Evolutionary conservation across 2,797 vertebrate genomes (phyloP).

Genomic region (Dromococcyx pavoninus): DNA sequence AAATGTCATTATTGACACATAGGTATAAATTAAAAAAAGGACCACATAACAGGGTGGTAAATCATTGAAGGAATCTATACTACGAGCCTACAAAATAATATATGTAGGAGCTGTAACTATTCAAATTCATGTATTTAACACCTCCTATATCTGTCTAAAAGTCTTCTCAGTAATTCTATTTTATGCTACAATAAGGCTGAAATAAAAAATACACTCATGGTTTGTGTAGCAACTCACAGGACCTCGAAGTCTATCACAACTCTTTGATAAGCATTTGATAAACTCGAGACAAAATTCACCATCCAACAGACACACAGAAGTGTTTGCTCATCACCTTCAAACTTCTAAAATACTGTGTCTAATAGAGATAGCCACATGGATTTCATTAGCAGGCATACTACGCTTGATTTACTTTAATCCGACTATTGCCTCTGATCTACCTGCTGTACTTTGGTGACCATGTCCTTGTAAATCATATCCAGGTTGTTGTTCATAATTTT

Average conservation of each 20-base stretch:
- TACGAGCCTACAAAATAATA: neutral
- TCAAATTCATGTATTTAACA: neutral
- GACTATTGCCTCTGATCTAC: constrained; percentile 39
- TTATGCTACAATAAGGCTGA: neutral
- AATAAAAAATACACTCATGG: neutral
- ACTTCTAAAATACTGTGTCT: neutral
- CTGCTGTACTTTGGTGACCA: constrained; percentile 96
- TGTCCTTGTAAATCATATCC: constrained; percentile 88
- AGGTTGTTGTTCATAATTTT: constrained; percentile 88
- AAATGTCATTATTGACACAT: neutral
- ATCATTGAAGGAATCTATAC: neutral
- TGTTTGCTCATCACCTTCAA: neutral
- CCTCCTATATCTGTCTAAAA: neutral
- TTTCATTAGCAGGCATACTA: neutral
- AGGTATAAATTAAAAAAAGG: neutral
- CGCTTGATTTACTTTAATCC: neutral
- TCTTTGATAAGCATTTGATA: neutral
- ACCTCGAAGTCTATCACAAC: neutral
- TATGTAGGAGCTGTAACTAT: neutral
- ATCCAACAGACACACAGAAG: neutral
- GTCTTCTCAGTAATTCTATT: neutral
- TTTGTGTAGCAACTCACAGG: neutral
- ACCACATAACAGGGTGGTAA: neutral
- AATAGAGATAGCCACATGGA: neutral
- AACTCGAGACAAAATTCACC: neutral